These are phyloP conservation scores for Agrochola lota DNA, from an alignment of 2,888 invertebrate species.

Conservation along the genomic window DNA sequence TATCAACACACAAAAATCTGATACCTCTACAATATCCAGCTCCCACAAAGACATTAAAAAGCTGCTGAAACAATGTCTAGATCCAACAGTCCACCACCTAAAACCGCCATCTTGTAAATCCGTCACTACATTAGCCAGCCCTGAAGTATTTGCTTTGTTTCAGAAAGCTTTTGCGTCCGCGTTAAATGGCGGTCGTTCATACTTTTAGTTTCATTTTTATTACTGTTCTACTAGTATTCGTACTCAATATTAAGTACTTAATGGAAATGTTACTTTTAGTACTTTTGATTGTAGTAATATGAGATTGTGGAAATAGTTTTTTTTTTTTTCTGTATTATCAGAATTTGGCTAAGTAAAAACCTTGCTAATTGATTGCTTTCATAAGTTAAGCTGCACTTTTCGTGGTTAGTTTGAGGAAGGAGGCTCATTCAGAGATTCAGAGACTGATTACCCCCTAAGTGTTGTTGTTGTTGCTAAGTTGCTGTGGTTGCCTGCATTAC, in stretches of 20 bases:
- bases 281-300: background rate
- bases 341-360: too few relatives aligned
- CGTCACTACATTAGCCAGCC: constrained; percentile 39
- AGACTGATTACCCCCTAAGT: too few relatives aligned
- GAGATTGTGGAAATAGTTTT: background rate
- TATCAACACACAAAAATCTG: background rate
- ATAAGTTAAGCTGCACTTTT: background rate
- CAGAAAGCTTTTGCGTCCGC: constrained; percentile 52
- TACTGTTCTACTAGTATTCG: constrained; percentile 35
- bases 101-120: constrained; percentile 19
- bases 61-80: background rate
- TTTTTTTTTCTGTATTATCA: background rate
- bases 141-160: constrained; percentile 57
- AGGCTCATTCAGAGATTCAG: background rate
- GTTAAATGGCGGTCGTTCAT: constrained; percentile 52
- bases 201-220: constrained; percentile 48
- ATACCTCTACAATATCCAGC: background rate
- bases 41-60: background rate
- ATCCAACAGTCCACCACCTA: background rate
- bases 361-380: background rate
- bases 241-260: constrained; percentile 18
- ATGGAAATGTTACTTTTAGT: constrained; percentile 28
- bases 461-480: too few relatives aligned
- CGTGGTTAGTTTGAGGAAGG: background rate
- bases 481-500: too few relatives aligned